These are phyloP conservation scores for Labeo catla DNA, from an alignment of 2,113 vertebrate genomes.

Conservation along the genomic window DNA sequence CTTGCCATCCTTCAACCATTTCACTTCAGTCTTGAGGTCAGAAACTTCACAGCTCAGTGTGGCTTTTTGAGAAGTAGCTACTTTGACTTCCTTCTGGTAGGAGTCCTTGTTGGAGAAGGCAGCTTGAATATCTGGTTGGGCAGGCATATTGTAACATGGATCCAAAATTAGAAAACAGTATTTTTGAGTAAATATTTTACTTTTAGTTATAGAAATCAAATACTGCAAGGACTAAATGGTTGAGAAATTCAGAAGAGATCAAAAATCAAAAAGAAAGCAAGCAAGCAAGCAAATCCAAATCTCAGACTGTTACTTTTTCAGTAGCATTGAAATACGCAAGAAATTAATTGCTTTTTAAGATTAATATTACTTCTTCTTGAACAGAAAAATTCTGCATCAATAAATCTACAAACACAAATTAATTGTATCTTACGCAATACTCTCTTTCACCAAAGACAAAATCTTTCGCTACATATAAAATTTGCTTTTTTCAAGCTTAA, in stretches of 20 bases:
- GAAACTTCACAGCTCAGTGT: slow-evolving; percentile 77
- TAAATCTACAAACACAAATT: too few relatives aligned
- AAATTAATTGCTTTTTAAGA: background rate
- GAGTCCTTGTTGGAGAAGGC: slow-evolving; percentile 78
- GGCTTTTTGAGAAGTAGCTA: slow-evolving; percentile 72
- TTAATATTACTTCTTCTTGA: background rate
- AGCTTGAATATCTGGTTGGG: slow-evolving; percentile 5
- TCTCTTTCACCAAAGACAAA: background rate
- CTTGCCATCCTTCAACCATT: slow-evolving; percentile 88
- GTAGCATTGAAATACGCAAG: background rate
- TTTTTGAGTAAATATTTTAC: background rate
- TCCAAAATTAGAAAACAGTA: background rate
- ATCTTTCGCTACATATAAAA: background rate
- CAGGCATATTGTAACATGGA: background rate
- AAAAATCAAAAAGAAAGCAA: too few relatives aligned
- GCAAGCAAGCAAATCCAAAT: background rate
- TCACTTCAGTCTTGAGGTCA: slow-evolving; percentile 78
- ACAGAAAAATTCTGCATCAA: background rate
- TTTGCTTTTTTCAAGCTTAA: background rate
- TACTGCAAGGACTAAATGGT: background rate
- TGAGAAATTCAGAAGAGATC: background rate
- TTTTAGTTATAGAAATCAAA: background rate
- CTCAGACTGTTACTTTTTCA: background rate
- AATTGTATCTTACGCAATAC: too few relatives aligned
- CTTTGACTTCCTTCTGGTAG: slow-evolving; percentile 79